Conservation (phyloP, 2,888 invertebrate species). For the Atethmia centrago region DNA sequence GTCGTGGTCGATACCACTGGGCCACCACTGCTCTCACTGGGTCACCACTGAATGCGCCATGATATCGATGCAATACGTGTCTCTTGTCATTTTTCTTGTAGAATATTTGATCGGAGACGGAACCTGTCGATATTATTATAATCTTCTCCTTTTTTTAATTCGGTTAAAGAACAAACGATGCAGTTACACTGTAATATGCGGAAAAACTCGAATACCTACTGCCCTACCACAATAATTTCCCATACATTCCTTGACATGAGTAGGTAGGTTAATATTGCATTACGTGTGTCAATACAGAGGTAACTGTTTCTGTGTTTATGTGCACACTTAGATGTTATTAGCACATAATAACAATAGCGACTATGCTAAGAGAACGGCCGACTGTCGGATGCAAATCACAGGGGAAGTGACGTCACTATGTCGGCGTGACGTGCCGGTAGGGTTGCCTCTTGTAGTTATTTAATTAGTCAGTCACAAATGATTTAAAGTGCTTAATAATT, state of each 20-base stretch:
- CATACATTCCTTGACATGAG: constrained; percentile 2
- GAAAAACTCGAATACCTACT: background rate
- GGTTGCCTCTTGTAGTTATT: constrained; percentile 38
- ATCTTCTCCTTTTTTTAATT: no score
- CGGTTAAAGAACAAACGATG: no score
- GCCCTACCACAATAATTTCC: constrained; percentile 1
- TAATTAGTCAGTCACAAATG: background rate
- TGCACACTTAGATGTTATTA: constrained; percentile 32
- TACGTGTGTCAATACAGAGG: constrained; percentile 36
- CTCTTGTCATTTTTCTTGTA: background rate
- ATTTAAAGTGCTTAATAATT: background rate
- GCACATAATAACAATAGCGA: constrained; percentile 35
- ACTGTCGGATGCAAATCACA: constrained; percentile 50
- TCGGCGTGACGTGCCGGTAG: constrained; percentile 38
- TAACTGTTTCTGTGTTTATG: constrained; percentile 41
- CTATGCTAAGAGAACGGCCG: constrained; percentile 48
- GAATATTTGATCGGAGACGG: background rate
- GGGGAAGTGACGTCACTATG: constrained; percentile 58
- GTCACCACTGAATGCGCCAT: no score
- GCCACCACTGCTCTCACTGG: no score
- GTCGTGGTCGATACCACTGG: no score
- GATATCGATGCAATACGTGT: background rate
- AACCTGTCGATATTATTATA: background rate
- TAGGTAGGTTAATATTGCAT: constrained; percentile 13
- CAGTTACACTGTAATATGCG: constrained; percentile 2